Base-by-base conservation (phyloP, 2,113 vertebrate species). In the Archilochus colubris region DNA sequence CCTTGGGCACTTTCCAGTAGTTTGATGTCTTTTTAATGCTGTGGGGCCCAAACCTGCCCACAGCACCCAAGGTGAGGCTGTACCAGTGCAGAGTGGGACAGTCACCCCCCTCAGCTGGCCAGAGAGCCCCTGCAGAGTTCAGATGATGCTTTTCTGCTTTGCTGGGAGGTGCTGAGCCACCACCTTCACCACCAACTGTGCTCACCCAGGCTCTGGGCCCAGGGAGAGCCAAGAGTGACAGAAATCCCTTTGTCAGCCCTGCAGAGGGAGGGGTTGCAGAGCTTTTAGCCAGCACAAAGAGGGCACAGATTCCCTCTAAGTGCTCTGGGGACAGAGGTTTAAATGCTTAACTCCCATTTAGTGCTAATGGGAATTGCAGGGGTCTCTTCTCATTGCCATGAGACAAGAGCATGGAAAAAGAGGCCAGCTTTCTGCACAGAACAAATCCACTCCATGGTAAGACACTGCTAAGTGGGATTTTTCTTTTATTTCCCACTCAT, bases 231-330 rank as follows among this genome's bases (percentile, higher is more conserved):
- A 48, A 10, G 89, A 50, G 91, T 21, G 80, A 92, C 94, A 95
- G 94, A 91, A 94, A 92, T 84, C 10, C 73, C 95, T 88, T 96
- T 96, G 95, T 93, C 73, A 93, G 88, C 68, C 4, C 2, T n/a
- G 88, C 85, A 86, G 64, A 92, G 92, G 91, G 84, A 88, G 95
- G 70, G 90, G 92, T 79, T n/a, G 22, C 58, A 33, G 88, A 93
- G 87, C 95, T 63, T 12, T 93, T 70, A 86, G 43, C 0, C 12
- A 93, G 82, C 88, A 86, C 95, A 86, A 93, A 93, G 81, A 74
- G 24, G 25, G 91, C 80, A 81, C 8, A 62, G 73, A 89, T 92
- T 40, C 88, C 48, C 94, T 83, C 57, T 51, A 7, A 85, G 94
- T 78, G 91, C 95, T 94, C 88, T 1, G 44, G 92, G 92, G 91